Base-by-base conservation (phyloP, 2,797 vertebrate genomes). In the Gadopsis bispinosus region DNA sequence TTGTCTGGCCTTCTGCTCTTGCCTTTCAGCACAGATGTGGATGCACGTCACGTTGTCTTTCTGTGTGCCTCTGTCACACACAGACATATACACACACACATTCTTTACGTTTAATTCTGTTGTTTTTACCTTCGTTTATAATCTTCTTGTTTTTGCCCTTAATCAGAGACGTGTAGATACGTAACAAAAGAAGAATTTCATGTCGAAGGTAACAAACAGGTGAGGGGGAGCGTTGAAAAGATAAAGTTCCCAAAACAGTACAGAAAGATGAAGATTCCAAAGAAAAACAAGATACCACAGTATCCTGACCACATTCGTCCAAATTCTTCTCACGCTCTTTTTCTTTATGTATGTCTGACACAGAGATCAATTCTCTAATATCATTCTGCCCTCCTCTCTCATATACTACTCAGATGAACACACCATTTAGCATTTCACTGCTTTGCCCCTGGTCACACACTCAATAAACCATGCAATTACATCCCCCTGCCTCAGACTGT, bases 361-460 rank as follows among this genome's bases (percentile, higher is more conserved):
- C 12, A 51, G 43, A 48, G 26, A 60, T 26, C 13, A 14, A 26
- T 22, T 39, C 22, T 14, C 19, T 56, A 4, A 11, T 10, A 58
- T 68, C 31, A 58, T 48, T 48, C 17, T 59, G 7, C 29, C 6
- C 33, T 16, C 11, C 45, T 22, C 58, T 45, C 47, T 31, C 4
- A 45, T 10, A 10, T 47, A n/a, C 37, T 29, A 53, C 3, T 64
- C 31, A 54, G 31, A 39, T n/a, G 56, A 75, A 66, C 26, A 45
- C 39, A 39, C 26, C 33, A 16, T 59, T 71, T 47, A 56, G 53
- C 43, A 29, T 73, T 81, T 62, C 63, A 62, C 47, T 45, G 35
- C 55, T 66, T 47, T 80, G 54, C 53, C 54, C 55, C 53, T 75
- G 63, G 41, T 80, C 22, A 77, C 64, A 61, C 58, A 60, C 13